These are phyloP conservation scores for Acanthurus lineatus DNA, from an alignment of 2,797 vertebrate species.

Conservation along the genomic window DNA sequence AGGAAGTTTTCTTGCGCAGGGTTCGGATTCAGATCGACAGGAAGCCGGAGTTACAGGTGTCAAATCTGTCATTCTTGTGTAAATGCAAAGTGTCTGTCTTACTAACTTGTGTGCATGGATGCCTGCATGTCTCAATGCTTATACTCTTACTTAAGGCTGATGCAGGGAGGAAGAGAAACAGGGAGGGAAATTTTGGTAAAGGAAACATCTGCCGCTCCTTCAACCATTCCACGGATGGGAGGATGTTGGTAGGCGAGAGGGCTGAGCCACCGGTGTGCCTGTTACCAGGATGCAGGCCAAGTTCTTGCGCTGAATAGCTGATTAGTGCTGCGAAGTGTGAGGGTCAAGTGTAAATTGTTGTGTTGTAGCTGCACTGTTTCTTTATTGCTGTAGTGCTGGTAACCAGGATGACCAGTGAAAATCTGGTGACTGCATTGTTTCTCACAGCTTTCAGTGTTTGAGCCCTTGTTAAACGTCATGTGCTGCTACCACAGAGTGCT, in stretches of 20 bases:
- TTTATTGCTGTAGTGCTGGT: conserved; percentile 21
- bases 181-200: conserved; percentile 46
- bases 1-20: conserved; percentile 27
- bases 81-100: conserved; percentile 1
- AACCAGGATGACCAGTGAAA: conserved; percentile 21
- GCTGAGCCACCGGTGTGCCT: conserved; percentile 1
- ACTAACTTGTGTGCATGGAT: too few species aligned
- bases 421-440: background rate
- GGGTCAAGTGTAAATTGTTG: conserved; percentile 13
- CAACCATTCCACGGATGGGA: conserved; percentile 48
- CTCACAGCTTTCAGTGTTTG: background rate
- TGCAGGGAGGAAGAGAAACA: conserved; percentile 38
- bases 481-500: background rate
- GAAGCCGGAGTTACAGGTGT: conserved; percentile 27
- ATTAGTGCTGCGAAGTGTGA: conserved; percentile 13
- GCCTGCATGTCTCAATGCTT: background rate
- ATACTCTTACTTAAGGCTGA: conserved; percentile 4
- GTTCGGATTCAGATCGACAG: conserved; percentile 29
- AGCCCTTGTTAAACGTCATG: background rate
- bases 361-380: conserved; percentile 11
- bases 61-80: conserved; percentile 18
- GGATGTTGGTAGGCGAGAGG: conserved; percentile 38
- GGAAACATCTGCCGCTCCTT: conserved; percentile 78
- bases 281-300: conserved; percentile 38
- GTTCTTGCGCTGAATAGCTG: conserved; percentile 8